Evolutionary conservation across 1,140 invertebrate species (phyloP), one percentile per base, ranked within the genome.

Genomic region (Eumaeus atala): DNA sequence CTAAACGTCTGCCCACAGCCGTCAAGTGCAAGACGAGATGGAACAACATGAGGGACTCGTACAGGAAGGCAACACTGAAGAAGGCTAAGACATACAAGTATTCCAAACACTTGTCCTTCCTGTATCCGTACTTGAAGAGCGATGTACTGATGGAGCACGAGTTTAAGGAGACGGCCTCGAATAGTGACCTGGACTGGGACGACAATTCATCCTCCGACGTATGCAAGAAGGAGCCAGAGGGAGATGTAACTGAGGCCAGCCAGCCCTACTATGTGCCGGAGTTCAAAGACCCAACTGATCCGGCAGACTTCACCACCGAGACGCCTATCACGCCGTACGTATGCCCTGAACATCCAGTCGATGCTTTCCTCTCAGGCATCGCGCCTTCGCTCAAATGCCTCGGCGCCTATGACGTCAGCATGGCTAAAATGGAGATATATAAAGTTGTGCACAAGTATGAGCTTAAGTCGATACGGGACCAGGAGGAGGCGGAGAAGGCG

Each of bases 371-470:
- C 3, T 37, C 51, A 8, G 37, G 21, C 11, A n/a, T 44, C 12
- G 37, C 51, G 18, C 38, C 51, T 1, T 9, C 38, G 0, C 28
- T 53, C 9, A 53, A 53, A 28, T 10, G 11, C 10, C 28, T 53
- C n/a, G 14, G 2, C 18, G n/a, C 21, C 0, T 28, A 12, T 12
- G 51, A 53, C 9, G 28, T 53, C 6, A 53, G 37, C 14, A 18
- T 40, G 21, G 51, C 21, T 5, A 53, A 53, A 33, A 14, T 42
- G 11, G 51, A 53, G 40, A 44, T 53, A 17, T 53, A 33, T 11
- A 37, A 53, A 18, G 37, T 53, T 2, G 18, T 53, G 28, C 38
- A 53, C 12, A 53, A 53, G 40, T 53, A 44, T 38, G 37, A 53
- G 9, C 38, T 52, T 36, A 37, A 37, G n/a, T 16, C 50, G 16